Base-by-base conservation (phyloP, 2,888 invertebrate genomes). In the Polyploca ridens region DNA sequence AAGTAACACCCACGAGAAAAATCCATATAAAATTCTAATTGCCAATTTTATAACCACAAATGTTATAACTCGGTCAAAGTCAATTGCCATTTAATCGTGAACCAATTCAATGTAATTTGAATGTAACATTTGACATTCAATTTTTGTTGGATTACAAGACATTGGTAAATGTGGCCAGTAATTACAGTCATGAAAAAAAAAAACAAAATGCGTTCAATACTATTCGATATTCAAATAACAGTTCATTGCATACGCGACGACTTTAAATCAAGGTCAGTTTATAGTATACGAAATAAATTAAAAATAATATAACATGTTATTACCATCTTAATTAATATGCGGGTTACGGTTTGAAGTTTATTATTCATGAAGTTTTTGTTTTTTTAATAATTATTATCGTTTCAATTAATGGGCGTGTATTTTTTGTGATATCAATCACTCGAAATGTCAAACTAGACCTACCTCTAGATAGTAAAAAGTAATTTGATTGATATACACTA, bases 41-140 rank as follows among this genome's bases (percentile, higher is more conserved):
- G 10, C 16, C 54, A 54, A 33, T 58, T 27, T 41, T 41, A 61
- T 61, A 41, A 41, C 27, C 2, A 60, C 38, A 38, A n/a, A 10
- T 33, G 11, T 41, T 19, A 33, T 33, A 59, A 59, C 38, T 59
- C 16, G 59, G 33, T 59, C 59, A 59, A 59, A 59, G n/a, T 59
- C 59, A 38, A 59, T 61, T 60, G 38, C 54, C n/a, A 54, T 54
- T 54, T 54, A 19, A 54, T 54, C 10, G 16, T 54, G 54, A 54
- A 54, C 54, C 35, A 60, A 38, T 33, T 41, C 41, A 59, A 59
- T 59, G 16, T 35, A 35, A 59, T 16, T 35, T 58, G 8, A 60
- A 60, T 61, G 38, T 13, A 27, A 41, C 19, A 61, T 19, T 61
- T 61, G 61, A 61, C 61, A 61, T 44, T 61, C 61, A 19, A 61